Evolutionary conservation across 2,113 vertebrate genomes (phyloP).

Genomic region (Phalacrocorax carbo): DNA sequence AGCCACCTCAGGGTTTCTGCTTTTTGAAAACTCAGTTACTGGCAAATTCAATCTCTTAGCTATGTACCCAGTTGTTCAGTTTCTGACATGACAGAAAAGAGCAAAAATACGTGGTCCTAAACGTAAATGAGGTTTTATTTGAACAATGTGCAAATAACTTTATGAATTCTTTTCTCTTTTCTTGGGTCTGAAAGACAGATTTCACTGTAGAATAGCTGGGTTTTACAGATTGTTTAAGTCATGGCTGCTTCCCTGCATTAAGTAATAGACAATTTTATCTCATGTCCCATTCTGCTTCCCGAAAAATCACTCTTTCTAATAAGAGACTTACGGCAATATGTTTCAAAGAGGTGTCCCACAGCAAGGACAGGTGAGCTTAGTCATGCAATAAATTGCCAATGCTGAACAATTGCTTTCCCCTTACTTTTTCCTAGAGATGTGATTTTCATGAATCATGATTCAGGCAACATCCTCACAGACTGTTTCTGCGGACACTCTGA

Average conservation of each 20-base stretch:
- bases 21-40: neutral
- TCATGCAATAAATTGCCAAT: neutral
- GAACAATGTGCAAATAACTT: constrained; percentile 42
- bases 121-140: constrained; percentile 39
- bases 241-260: neutral
- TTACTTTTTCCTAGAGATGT: neutral
- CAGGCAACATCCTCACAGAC: neutral
- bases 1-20: neutral
- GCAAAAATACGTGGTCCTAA: constrained; percentile 37
- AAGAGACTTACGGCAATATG: neutral
- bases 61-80: neutral
- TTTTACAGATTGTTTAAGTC: neutral
- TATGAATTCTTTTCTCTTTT: constrained; percentile 47
- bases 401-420: neutral
- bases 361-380: neutral
- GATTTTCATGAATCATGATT: neutral
- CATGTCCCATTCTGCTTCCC: neutral
- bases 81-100: neutral
- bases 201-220: neutral
- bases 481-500: neutral
- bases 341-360: neutral
- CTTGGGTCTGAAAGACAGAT: neutral
- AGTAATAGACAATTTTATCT: neutral
- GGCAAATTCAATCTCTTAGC: neutral
- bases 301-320: neutral